Percentiles rank a stretch among this genome's conserved stretches.
Evolutionary conservation across 2,113 vertebrate genomes (phyloP).

Genomic region (Centropus unirufus): DNA sequence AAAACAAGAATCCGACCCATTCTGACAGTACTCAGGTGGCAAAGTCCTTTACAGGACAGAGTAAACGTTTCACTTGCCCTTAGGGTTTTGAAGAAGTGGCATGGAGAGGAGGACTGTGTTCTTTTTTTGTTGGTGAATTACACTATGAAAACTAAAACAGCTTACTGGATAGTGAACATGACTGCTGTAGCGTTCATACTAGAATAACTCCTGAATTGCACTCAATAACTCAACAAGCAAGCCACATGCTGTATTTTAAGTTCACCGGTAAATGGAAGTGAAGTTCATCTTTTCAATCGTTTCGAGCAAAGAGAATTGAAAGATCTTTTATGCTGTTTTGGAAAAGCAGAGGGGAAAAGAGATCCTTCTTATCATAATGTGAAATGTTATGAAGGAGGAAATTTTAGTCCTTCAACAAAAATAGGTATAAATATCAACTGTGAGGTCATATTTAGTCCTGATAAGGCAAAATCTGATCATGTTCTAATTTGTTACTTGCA

Average conservation of each 20-base stretch:
- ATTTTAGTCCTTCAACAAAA: background rate
- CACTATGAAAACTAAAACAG: background rate
- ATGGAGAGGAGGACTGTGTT: background rate
- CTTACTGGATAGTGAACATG: background rate
- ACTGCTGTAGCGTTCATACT: background rate
- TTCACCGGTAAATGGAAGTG: background rate
- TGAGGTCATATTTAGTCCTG: background rate
- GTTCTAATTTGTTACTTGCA: background rate
- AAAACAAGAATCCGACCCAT: background rate
- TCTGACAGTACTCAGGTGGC: background rate
- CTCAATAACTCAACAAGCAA: background rate
- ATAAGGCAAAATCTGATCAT: background rate
- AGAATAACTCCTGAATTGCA: background rate
- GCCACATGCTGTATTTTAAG: background rate
- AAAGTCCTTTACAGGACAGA: background rate
- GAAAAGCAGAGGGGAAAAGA: background rate
- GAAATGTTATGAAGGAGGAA: background rate
- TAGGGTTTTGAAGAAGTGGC: background rate
- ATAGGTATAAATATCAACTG: background rate
- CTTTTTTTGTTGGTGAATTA: background rate
- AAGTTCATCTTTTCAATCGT: background rate
- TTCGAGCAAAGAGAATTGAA: background rate
- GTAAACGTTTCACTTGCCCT: background rate
- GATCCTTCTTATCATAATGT: background rate
- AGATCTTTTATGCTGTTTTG: background rate